Base-by-base conservation (phyloP, 2,113 vertebrate genomes). In the Apaloderma vittatum region DNA sequence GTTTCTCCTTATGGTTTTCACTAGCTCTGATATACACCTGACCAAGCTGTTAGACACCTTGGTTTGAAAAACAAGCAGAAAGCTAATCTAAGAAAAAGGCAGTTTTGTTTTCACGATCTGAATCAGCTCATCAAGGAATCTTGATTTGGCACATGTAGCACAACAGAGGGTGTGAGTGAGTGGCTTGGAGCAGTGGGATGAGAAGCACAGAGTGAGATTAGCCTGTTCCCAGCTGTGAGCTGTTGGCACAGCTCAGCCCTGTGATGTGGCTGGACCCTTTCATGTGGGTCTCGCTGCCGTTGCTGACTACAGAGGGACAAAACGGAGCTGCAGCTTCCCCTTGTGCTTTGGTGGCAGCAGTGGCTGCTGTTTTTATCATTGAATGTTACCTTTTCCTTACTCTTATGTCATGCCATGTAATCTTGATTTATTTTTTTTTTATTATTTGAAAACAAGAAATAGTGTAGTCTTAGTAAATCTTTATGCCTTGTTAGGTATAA, bases 31-130 rank as follows among this genome's bases (percentile, higher is more conserved):
- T 48, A 18, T 0, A 0, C 57, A 93, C 86, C 94, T 97, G 93
- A 86, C 76, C 80, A 68, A 49, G 94, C 89, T 96, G 91, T 71
- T 78, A 65, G 94, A 80, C 94, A 90, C 89, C 80, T 89, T 85
- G 76, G 61, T 78, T 87, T 91, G 91, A 68, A 78, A 72, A 96
- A 75, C 83, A 72, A 93, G 68, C 61, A 61, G 68, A 67, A 59
- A 94, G 55, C 59, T 78, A 71, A 81, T 81, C 52, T 81, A 48
- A 89, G 89, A 52, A 77, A 91, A 94, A 94, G 19, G 80, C 73
- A 95, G 61, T 78, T 94, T 89, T 93, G 89, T 96, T 91, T 71
- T 74, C 20, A 2, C 0, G 3, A 49, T 83, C 49, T 73, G 72
- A 73, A 22, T 83, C 72, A 59, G 72, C 86, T 89, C 79, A 24